Conservation (phyloP, 2,888 invertebrate species). For the Siphlonurus alternatus region DNA sequence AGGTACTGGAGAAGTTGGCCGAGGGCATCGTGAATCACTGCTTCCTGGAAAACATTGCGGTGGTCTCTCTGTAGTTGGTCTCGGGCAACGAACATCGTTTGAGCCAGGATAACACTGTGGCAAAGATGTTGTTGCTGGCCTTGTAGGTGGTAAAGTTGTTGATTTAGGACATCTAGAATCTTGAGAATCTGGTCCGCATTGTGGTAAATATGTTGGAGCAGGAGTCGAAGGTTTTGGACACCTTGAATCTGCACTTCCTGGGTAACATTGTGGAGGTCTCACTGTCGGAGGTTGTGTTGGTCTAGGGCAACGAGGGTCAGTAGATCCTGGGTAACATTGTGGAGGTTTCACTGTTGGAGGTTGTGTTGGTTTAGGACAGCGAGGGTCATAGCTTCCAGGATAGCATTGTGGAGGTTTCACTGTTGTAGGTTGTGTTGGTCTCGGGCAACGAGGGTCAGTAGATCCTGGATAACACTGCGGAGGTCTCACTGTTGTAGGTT, state of each 20-base stretch:
- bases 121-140: slow-evolving; percentile 10
- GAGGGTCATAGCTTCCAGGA: slow-evolving; percentile 13
- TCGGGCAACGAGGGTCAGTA: slow-evolving; percentile 21
- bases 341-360: slow-evolving; percentile 18
- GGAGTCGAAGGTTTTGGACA: slow-evolving; percentile 16
- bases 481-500: too few relatives aligned
- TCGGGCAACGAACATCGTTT: slow-evolving; percentile 17
- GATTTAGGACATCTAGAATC: slow-evolving; percentile 17
- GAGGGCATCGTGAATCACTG: slow-evolving; percentile 22
- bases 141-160: slow-evolving; percentile 15
- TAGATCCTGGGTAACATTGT: slow-evolving; percentile 23
- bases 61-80: slow-evolving; percentile 12
- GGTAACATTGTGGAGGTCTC: slow-evolving; percentile 11
- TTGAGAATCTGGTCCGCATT: slow-evolving; percentile 13
- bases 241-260: slow-evolving; percentile 15
- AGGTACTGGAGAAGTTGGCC: slow-evolving; percentile 17
- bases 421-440: slow-evolving; percentile 7
- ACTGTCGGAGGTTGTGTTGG: slow-evolving; percentile 13
- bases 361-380: slow-evolving; percentile 17
- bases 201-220: slow-evolving; percentile 15
- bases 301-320: slow-evolving; percentile 25
- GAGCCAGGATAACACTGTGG: slow-evolving; percentile 22
- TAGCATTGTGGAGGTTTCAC: slow-evolving; percentile 11
- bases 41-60: slow-evolving; percentile 20
- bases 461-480: slow-evolving; percentile 22